Evolutionary conservation across 2,888 invertebrate genomes (phyloP).

Genomic region (Bombyx huttoni): DNA sequence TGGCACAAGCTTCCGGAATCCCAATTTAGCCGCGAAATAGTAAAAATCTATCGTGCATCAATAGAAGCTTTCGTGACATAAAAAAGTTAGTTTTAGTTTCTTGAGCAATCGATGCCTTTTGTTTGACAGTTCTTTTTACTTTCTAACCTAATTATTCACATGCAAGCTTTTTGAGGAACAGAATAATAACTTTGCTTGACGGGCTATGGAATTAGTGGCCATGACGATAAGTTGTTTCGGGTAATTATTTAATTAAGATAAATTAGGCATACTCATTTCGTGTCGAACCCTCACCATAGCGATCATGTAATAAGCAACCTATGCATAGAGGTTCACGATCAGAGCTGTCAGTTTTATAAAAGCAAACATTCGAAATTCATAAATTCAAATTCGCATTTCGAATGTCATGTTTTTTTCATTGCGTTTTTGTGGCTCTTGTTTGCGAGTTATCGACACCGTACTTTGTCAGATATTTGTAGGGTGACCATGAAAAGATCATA

Average conservation of each 20-base stretch:
- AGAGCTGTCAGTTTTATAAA: constrained; percentile 3
- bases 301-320: no score
- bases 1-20: constrained; percentile 14
- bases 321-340: not conserved
- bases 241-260: no score
- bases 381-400: constrained; percentile 20
- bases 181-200: not conserved
- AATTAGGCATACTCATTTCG: no score
- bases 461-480: constrained; percentile 57
- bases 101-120: constrained; percentile 29
- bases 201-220: not conserved
- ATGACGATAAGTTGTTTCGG: not conserved
- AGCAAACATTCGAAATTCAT: constrained; percentile 17
- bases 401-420: constrained; percentile 13
- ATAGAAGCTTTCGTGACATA: constrained; percentile 52
- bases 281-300: no score
- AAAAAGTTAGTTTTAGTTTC: constrained; percentile 18
- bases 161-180: constrained; percentile 16
- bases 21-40: constrained; percentile 34
- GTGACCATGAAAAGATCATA: not conserved
- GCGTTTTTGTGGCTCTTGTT: constrained; percentile 31
- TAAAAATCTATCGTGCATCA: constrained; percentile 63
- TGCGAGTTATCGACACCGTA: constrained; percentile 52
- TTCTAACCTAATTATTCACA: constrained; percentile 47
- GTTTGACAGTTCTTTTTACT: constrained; percentile 28